Evolutionary conservation across 2,113 vertebrate genomes (phyloP), one percentile per base, ranked within the genome.

Genomic region (Mola mola): DNA sequence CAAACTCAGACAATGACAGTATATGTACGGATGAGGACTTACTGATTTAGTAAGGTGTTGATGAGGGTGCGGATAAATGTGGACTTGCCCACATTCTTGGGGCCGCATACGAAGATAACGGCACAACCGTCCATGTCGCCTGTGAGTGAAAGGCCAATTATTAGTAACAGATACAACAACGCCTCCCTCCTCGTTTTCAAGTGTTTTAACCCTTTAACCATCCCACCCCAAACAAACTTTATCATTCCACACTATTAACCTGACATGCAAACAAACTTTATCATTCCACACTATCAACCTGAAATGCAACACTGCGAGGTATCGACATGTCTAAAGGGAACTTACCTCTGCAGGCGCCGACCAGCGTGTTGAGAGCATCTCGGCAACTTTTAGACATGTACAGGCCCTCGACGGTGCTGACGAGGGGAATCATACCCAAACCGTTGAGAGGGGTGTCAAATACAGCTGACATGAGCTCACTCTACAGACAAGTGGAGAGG

Each of bases 31-130:
- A 40, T 2, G 10, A 7, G 2, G 59, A 81, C 95, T 94, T 78
- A 98, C 97, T 89, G 92, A 58, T 96, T 98, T 3, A 99, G 75
- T 17, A 98, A 73, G 2, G 94, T 93, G 71, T 99, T 99, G 31
- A 99, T 92, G 17, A 99, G 89, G 63, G 91, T 91, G 40, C 96
- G 91, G 75, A 89, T 95, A 42, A 97, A 98, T 0, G 96, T 97
- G 0, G 97, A 99, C 65, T 99, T 99, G 5, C 97, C 97, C 0
- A 93, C 85, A 20, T 93, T 96, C 83, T 94, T 96, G 0, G 86
- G 63, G 1, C 97, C 97, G 47, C 94, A 99, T 0, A 95, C 92
- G 0, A 99, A 85, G 51, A 99, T 84, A 19, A 99, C 42, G 0
- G 95, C 94, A 64, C 91, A 91, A 16, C 94, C 92, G 17, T 96